These are phyloP conservation scores for Alouatta palliata DNA, from an alignment of 2,113 vertebrate genomes.

Conservation along the genomic window DNA sequence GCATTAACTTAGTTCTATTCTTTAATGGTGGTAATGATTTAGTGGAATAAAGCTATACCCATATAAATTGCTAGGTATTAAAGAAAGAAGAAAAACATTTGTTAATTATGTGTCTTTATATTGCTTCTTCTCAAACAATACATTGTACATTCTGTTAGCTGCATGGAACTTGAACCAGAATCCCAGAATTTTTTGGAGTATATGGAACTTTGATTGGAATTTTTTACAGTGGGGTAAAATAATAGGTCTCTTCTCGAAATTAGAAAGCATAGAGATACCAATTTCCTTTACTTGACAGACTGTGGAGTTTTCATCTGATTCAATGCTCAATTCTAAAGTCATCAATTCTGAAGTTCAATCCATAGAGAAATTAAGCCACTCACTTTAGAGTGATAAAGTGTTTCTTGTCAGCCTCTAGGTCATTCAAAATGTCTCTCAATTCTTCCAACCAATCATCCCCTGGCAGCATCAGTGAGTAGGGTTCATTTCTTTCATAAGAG, in stretches of 20 bases:
- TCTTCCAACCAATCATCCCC: not conserved
- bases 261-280: not conserved
- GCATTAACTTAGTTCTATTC: not conserved
- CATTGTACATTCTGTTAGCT: not conserved
- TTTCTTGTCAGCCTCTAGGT: not conserved
- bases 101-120: not conserved
- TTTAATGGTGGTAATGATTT: not conserved
- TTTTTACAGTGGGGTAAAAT: not conserved
- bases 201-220: not conserved
- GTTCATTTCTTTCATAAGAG: not conserved
- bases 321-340: not conserved
- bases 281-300: conserved; percentile 25
- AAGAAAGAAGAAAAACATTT: not conserved
- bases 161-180: not conserved
- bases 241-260: not conserved
- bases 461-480: not conserved
- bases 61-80: not conserved
- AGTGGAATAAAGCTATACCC: not conserved
- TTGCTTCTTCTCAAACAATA: not conserved
- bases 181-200: not conserved
- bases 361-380: not conserved
- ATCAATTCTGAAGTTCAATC: not conserved
- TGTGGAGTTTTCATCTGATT: not conserved
- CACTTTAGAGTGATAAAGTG: not conserved
- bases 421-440: not conserved